Percentiles rank a stretch among this genome's conserved stretches.
Evolutionary conservation across 2,113 vertebrate genomes (phyloP).

Genomic region (Calyptommatus sinebrachiatus): DNA sequence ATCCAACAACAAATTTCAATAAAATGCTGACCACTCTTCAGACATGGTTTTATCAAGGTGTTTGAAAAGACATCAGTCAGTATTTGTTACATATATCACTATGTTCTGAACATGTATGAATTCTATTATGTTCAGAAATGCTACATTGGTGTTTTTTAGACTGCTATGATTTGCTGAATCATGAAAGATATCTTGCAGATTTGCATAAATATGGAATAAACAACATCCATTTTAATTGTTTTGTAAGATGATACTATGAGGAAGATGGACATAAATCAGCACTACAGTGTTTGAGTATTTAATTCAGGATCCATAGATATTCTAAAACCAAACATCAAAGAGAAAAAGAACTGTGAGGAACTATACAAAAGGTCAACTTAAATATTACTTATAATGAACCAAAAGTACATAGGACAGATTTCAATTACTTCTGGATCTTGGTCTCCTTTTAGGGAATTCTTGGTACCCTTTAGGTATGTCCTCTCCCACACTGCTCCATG

Average conservation of each 20-base stretch:
- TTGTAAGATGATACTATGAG: constrained; percentile 49
- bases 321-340: constrained; percentile 50
- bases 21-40: constrained; percentile 21
- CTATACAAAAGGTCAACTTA: constrained; percentile 53
- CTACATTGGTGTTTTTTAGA: constrained; percentile 27
- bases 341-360: constrained; percentile 35
- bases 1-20: constrained; percentile 43
- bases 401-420: constrained; percentile 59
- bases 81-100: constrained; percentile 35
- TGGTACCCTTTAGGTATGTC: constrained; percentile 64
- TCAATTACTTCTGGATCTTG: constrained; percentile 71
- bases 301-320: constrained; percentile 51
- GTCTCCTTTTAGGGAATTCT: constrained; percentile 68
- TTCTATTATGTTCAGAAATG: not conserved
- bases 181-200: constrained; percentile 66
- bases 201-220: constrained; percentile 5
- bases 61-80: constrained; percentile 33
- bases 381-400: constrained; percentile 51
- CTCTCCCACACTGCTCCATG: constrained; percentile 66
- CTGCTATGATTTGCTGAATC: constrained; percentile 56
- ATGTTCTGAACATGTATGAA: constrained; percentile 13
- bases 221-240: constrained; percentile 39
- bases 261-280: constrained; percentile 53
- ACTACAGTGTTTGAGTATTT: constrained; percentile 52
- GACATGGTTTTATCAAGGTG: constrained; percentile 26